Evolutionary conservation across 2,888 invertebrate genomes (phyloP), one percentile per base, ranked within the genome.

Genomic region (Linnaemya tessellans): DNA sequence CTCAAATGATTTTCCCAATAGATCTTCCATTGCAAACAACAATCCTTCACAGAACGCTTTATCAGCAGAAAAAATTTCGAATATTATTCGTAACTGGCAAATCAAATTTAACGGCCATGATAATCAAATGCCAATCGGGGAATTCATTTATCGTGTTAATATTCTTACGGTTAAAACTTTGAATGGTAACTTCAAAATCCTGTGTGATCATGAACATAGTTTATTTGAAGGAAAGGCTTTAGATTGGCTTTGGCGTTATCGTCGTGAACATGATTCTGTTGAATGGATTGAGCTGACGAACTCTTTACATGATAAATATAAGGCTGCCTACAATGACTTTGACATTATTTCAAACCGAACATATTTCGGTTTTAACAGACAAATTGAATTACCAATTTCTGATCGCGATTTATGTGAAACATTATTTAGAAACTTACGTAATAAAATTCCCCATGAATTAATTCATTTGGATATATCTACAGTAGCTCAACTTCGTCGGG

Each of bases 201-300:
- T 62, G 18, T 62, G 38, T 38, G 38, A 62, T 20, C 62, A 60
- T 38, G 60, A 35, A 1, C 60, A 60, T 15, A 38, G 35, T 38
- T 38, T 60, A 4, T 60, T 60, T 60, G 60, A 60, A 4, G 60
- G 60, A 8, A 60, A 60, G 5, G 60, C 38, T 10, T 35, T 60
- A 38, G 41, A 11, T 13, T 62, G 41, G 41, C 41, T 20, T 20
- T 41, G 20, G 62, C 41, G 62, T 20, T 62, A 5, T 41, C 62
- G 38, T 18, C 18, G 62, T 18, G 38, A 41, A 20, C 13, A 62
- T 11, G 20, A 62, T 35, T n/a, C 4, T 8, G n/a, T 58, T 9
- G 35, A 58, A 5, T 58, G 58, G 58, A 4, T 35, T 15, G 0
- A 30, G 9, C n/a, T 58, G 13, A 35, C 58, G 13, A 30, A 35